These are phyloP conservation scores for Malaclemys terrapin DNA, from an alignment of 2,113 vertebrate species.

Conservation along the genomic window DNA sequence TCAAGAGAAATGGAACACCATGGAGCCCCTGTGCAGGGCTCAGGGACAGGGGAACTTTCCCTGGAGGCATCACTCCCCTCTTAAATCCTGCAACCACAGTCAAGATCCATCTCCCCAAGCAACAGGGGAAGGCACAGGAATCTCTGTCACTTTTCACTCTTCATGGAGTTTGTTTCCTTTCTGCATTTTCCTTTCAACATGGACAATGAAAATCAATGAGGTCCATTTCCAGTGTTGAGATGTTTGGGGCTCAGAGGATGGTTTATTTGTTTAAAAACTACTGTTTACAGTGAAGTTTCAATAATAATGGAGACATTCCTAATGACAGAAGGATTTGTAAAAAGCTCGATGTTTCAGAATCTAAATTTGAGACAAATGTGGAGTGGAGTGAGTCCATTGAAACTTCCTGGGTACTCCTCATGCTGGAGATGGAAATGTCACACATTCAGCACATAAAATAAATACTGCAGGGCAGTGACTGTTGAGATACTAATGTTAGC, in stretches of 20 bases:
- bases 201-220: fast-evolving
- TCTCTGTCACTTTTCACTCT: background rate
- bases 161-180: background rate
- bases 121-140: background rate
- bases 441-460: background rate
- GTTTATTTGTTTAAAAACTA: background rate
- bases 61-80: background rate
- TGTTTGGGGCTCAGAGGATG: background rate
- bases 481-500: background rate
- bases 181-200: background rate
- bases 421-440: fast-evolving
- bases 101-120: background rate
- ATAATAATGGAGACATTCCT: background rate
- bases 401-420: background rate
- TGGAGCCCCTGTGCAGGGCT: background rate
- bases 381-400: fast-evolving
- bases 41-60: background rate
- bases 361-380: background rate
- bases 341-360: background rate
- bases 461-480: background rate
- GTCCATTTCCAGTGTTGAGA: background rate
- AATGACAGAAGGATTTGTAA: fast-evolving
- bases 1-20: background rate
- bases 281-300: background rate
- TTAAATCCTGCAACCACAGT: background rate